phyloP scores from a whole-genome alignment of 2,113 vertebrate species.

The Climacteris rufus region DNA sequence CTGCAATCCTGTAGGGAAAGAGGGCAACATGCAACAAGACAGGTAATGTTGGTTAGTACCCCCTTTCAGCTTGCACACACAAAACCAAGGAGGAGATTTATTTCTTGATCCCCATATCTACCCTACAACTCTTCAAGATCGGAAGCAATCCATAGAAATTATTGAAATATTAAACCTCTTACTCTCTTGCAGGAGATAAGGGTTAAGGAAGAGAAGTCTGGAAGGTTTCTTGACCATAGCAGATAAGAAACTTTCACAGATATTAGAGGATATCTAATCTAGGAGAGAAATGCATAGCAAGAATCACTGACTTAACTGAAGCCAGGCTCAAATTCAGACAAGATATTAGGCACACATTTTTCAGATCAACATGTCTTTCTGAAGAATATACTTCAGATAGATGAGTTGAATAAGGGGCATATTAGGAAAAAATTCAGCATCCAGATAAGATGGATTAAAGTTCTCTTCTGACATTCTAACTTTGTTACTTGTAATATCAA shows the following conservation, averaged over 20 bases:
- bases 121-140: not conserved
- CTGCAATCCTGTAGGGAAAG: not conserved
- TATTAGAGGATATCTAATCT: not conserved
- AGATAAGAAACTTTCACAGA: not conserved
- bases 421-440: not conserved
- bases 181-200: not conserved
- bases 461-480: not conserved
- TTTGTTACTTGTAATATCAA: not conserved
- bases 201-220: not conserved
- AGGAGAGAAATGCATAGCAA: not conserved
- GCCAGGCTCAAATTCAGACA: not conserved
- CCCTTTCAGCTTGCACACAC: not conserved
- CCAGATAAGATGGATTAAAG: not conserved
- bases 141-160: not conserved
- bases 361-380: not conserved
- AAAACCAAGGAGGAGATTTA: not conserved
- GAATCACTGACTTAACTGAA: not conserved
- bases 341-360: not conserved
- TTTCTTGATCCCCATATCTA: not conserved
- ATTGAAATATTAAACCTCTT: not conserved
- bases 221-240: not conserved
- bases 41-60: fast-evolving
- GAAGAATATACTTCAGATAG: not conserved
- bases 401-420: not conserved
- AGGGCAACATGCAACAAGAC: not conserved